These are phyloP conservation scores for Pachymerium ferrugineum DNA, from an alignment of 2,888 invertebrate species.

Conservation along the genomic window DNA sequence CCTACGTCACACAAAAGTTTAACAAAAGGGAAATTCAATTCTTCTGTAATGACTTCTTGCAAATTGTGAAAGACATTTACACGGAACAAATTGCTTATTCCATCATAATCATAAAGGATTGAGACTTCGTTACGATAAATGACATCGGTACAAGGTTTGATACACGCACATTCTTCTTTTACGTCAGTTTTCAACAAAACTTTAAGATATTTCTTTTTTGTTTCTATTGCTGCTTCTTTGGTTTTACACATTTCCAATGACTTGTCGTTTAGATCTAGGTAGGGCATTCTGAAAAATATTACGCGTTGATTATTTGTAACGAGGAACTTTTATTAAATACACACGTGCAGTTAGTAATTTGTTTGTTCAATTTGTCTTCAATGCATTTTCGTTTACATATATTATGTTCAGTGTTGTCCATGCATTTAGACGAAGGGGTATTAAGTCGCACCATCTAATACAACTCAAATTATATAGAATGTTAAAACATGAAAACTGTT, in stretches of 20 bases:
- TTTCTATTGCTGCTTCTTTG: neutral
- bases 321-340: neutral
- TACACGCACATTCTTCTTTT: neutral
- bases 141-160: neutral
- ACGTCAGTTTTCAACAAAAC: neutral
- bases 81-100: neutral
- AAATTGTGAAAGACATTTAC: neutral
- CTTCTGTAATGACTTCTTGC: neutral
- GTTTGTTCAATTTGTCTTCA: neutral
- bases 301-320: neutral
- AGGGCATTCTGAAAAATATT: neutral
- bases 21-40: neutral
- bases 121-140: neutral
- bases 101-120: neutral
- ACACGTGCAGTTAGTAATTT: neutral
- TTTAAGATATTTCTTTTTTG: neutral
- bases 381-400: neutral
- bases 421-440: neutral
- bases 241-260: neutral
- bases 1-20: neutral
- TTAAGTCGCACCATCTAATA: neutral
- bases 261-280: too few relatives aligned
- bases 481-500: neutral
- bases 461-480: neutral
- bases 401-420: neutral